A percentile compares a stretch with the other conserved stretches of the same genome.
These are phyloP conservation scores for Petroica traversi DNA, from an alignment of 2,113 vertebrate species.

Conservation along the genomic window DNA sequence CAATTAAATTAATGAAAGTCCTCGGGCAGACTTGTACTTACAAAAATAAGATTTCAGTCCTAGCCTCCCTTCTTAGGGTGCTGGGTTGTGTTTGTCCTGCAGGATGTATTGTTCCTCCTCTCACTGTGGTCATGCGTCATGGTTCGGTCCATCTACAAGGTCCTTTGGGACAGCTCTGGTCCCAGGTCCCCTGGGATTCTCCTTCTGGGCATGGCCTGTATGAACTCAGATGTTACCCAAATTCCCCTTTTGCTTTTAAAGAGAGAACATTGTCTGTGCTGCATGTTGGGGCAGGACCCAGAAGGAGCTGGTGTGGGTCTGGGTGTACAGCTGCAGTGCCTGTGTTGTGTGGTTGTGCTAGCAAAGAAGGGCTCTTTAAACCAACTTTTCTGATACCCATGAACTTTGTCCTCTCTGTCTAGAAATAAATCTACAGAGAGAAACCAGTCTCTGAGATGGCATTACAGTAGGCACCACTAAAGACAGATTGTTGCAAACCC, in stretches of 20 bases:
- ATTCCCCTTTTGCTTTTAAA: neutral
- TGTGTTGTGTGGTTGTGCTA: neutral
- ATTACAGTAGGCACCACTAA: neutral
- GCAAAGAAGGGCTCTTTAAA: fast-evolving
- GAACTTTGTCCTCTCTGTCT: neutral
- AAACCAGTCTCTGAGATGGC: neutral
- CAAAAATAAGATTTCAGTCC: neutral
- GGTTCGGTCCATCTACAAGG: neutral
- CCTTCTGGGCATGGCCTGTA: neutral
- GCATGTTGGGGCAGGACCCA: fast-evolving
- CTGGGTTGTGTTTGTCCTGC: neutral
- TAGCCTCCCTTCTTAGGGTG: neutral
- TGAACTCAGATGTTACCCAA: neutral
- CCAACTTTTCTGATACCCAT: neutral
- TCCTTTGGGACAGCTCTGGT: neutral
- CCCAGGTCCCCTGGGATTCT: neutral
- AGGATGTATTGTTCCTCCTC: neutral
- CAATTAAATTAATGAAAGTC: slow-evolving; percentile 3
- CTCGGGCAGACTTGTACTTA: neutral
- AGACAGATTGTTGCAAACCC: neutral
- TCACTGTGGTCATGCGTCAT: fast-evolving
- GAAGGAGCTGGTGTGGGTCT: neutral
- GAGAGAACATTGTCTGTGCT: neutral
- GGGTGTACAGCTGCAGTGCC: neutral
- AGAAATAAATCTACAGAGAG: neutral